Percentiles rank a stretch among this genome's conserved stretches.
Evolutionary conservation across 2,113 vertebrate species (phyloP).

Genomic region (Laticauda laticaudata): DNA sequence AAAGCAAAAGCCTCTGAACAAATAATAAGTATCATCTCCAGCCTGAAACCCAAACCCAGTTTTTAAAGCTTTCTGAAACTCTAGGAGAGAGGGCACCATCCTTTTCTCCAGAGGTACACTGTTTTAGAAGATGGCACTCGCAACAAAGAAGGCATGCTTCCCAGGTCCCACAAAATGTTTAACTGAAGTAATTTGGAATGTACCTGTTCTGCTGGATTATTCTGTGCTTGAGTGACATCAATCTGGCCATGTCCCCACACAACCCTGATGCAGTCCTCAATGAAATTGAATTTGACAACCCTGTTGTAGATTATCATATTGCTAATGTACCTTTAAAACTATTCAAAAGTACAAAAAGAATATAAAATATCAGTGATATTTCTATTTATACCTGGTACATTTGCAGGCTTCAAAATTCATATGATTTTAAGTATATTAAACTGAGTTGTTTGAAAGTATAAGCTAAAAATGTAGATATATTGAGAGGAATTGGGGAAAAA

Average conservation of each 20-base stretch:
- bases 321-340: not conserved
- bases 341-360: not conserved
- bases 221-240: not conserved
- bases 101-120: not conserved
- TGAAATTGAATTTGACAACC: too few relatives aligned
- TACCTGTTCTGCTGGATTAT: not conserved
- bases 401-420: not conserved
- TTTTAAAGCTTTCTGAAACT: not conserved
- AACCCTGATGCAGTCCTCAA: too few relatives aligned
- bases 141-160: not conserved
- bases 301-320: not conserved
- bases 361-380: not conserved
- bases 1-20: not conserved
- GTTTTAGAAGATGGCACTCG: not conserved
- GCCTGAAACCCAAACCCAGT: not conserved
- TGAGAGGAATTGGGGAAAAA: not conserved
- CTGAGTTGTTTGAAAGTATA: not conserved
- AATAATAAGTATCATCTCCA: not conserved
- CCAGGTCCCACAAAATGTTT: not conserved
- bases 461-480: not conserved
- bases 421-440: not conserved
- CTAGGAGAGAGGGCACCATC: not conserved
- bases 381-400: not conserved
- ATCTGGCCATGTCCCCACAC: too few relatives aligned
- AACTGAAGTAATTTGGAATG: not conserved